Conservation (phyloP, 1,140 invertebrate species). For the Diplogasteroides magnus region DNA sequence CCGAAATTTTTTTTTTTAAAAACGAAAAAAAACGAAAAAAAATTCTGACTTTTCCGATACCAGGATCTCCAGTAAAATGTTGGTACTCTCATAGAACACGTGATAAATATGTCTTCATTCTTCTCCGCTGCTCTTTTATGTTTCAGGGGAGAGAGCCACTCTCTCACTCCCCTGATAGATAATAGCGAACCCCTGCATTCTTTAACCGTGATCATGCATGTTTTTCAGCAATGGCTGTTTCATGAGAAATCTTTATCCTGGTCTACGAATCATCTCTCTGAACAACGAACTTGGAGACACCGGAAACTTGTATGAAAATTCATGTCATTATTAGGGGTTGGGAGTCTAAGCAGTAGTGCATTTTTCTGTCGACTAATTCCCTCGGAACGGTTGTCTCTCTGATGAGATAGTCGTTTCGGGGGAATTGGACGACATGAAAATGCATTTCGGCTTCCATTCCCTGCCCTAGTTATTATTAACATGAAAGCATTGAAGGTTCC, state of each 20-base stretch:
- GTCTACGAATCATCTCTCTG: constrained; percentile 58
- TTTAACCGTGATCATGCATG: too few relatives aligned
- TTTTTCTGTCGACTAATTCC: not conserved
- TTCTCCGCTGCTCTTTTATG: too few relatives aligned
- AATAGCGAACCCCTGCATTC: too few relatives aligned
- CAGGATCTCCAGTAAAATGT: too few relatives aligned
- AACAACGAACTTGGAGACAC: constrained; percentile 59
- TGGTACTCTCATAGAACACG: too few relatives aligned
- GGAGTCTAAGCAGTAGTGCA: not conserved
- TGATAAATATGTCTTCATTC: too few relatives aligned
- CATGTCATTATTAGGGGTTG: too few relatives aligned
- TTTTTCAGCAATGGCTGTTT: constrained; percentile 58
- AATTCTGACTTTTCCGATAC: too few relatives aligned
- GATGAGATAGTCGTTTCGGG: not conserved
- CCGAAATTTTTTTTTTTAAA: too few relatives aligned
- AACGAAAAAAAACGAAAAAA: too few relatives aligned
- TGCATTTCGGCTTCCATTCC: not conserved
- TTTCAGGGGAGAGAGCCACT: too few relatives aligned
- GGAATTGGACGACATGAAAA: not conserved
- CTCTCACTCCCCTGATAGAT: too few relatives aligned
- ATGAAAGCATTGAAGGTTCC: constrained; percentile 74
- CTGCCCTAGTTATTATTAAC: not conserved
- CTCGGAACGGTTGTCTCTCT: not conserved
- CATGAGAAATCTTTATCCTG: constrained; percentile 51
- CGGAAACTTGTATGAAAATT: constrained; percentile 56